Percentiles rank a stretch among this genome's conserved stretches.
These are phyloP conservation scores for Pygoscelis adeliae DNA, from an alignment of 2,113 vertebrate genomes.

Conservation along the genomic window DNA sequence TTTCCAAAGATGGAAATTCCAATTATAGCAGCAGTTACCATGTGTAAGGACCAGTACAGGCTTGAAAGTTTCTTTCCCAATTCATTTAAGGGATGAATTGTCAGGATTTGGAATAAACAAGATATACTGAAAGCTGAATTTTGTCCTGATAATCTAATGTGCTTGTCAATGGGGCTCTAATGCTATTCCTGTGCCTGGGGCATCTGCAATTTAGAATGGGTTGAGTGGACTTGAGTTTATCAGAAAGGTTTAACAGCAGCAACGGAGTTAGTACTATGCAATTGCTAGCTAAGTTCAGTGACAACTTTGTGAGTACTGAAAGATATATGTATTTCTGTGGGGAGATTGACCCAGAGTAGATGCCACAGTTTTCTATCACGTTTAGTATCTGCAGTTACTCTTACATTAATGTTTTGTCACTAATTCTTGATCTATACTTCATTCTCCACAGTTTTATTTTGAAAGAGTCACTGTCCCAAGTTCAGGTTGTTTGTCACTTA, in stretches of 20 bases:
- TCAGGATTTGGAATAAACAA: not conserved
- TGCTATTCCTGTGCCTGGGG: not conserved
- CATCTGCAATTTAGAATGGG: not conserved
- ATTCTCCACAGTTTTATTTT: not conserved
- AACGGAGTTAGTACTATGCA: not conserved
- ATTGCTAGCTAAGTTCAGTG: not conserved
- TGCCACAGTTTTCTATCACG: not conserved
- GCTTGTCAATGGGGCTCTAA: not conserved
- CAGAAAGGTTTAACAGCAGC: not conserved
- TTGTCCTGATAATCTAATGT: not conserved
- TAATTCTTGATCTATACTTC: not conserved
- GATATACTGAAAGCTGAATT: not conserved
- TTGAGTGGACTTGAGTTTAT: not conserved
- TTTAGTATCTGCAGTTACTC: not conserved
- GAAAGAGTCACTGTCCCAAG: not conserved
- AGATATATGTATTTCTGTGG: fast-evolving
- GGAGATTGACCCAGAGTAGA: not conserved
- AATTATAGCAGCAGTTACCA: not conserved
- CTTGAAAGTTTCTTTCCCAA: not conserved
- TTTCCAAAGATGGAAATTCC: not conserved
- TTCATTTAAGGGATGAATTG: not conserved
- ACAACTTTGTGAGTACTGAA: not conserved
- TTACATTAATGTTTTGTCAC: not conserved
- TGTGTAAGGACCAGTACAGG: not conserved
- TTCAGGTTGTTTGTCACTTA: not conserved